Base-by-base conservation (phyloP, 2,888 invertebrate genomes). In the Ecliptopera silaceata region DNA sequence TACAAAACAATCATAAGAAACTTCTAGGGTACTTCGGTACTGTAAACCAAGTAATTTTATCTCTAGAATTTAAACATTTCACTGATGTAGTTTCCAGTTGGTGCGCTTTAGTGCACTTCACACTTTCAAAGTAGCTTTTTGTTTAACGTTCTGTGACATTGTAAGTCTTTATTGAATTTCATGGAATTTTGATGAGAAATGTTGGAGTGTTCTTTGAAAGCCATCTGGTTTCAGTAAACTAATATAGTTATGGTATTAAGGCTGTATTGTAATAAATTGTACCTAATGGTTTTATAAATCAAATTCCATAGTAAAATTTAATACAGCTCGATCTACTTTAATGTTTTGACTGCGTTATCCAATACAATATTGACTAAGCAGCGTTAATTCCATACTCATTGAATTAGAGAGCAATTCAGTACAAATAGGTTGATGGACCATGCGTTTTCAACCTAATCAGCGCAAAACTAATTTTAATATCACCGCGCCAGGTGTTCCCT, bases 381-480 rank as follows among this genome's bases (percentile, higher is more conserved):
- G 52, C 59, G 53, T 57, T 29, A 60, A 57, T 20, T 49, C 49
- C 61, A 60, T 69, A 70, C 59, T 63, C 65, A 69, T 76, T 78
- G 74, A 74, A 80, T 77, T 74, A 77, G 71, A 71, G 70, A 61
- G 62, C 61, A 75, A 74, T 78, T 75, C 73, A 74, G 72, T 69
- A 70, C 70, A 72, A 75, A 77, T 78, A 75, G 75, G 72, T 71
- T 77, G 77, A 82, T 81, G 77, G 71, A 68, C 66, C 62, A 73
- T 74, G 73, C 76, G 75, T 79, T 78, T 69, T 74, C 75, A 66
- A 77, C 77, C 77, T 75, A 74, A 78, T 74, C 70, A 70, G 64
- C 68, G 64, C 64, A 58, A 66, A 64, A 69, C 73, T 78, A 82
- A 86, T 84, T 85, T 85, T 82, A 82, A 86, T 86, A 86, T 79